Conservation (phyloP, 2,888 invertebrate species). For the Crossocerus cetratus region DNA sequence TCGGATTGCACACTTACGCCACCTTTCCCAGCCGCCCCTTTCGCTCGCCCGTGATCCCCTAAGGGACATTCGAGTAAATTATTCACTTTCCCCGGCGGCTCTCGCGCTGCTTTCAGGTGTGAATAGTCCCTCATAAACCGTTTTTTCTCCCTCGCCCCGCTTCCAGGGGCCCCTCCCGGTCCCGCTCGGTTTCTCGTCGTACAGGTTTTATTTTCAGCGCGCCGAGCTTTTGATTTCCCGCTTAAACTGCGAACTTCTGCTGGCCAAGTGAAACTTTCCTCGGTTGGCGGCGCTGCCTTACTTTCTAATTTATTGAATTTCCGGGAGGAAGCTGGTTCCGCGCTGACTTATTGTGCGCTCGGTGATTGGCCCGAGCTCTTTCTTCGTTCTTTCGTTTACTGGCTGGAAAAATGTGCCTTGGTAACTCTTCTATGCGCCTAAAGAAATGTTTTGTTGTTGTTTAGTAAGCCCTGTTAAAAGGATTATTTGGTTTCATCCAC, state of each 20-base stretch:
- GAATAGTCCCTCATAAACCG: not conserved
- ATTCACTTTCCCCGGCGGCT: slow-evolving; percentile 18
- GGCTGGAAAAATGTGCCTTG: too few relatives aligned
- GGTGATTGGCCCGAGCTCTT: too few relatives aligned
- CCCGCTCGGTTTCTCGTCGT: not conserved
- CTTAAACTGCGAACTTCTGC: not conserved
- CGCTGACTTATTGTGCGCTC: too few relatives aligned
- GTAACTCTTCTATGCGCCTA: too few relatives aligned
- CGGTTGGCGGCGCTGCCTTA: not conserved
- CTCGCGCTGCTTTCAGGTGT: not conserved
- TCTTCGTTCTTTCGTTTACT: too few relatives aligned
- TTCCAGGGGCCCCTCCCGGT: too few relatives aligned
- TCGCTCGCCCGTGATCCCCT: slow-evolving; percentile 21
- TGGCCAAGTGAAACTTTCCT: not conserved
- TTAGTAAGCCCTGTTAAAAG: too few relatives aligned
- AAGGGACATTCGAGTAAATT: slow-evolving; percentile 34
- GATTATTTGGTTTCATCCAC: too few relatives aligned
- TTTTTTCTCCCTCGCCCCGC: not conserved
- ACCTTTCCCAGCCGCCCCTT: slow-evolving; percentile 8
- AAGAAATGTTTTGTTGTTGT: too few relatives aligned
- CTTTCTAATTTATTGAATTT: slow-evolving; percentile 6
- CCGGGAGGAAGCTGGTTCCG: not conserved
- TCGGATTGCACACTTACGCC: not conserved
- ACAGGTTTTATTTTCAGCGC: not conserved
- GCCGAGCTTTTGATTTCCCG: not conserved